A percentile compares a stretch with the other conserved stretches of the same genome.
phyloP scores from a whole-genome alignment of 2,113 vertebrate species.

The Microcebus tavaratra region DNA sequence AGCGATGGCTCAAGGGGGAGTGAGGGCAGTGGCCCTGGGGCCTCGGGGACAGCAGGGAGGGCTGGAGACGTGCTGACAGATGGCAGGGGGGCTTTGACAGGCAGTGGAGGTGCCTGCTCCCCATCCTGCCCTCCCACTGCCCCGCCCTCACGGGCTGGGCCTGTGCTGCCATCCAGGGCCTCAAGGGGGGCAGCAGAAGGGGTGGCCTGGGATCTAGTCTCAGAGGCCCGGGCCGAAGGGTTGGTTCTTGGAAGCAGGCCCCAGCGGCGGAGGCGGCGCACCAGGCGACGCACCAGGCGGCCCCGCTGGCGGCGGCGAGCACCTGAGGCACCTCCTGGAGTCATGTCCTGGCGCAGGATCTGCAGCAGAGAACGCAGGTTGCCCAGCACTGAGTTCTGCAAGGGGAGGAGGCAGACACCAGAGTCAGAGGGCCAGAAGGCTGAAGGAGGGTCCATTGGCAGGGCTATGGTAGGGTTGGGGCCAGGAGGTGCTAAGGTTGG shows the following conservation, averaged over 20 bases:
- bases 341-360: conserved; percentile 90
- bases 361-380: conserved; percentile 91
- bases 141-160: conserved; percentile 71
- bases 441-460: background rate
- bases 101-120: conserved; percentile 81
- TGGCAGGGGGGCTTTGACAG: conserved; percentile 82
- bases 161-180: conserved; percentile 71
- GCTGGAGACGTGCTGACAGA: conserved; percentile 62
- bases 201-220: conserved; percentile 69
- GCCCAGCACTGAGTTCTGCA: conserved; percentile 90
- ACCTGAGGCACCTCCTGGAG: conserved; percentile 71
- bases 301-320: conserved; percentile 86
- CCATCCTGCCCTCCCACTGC: conserved; percentile 83
- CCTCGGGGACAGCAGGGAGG: conserved; percentile 82
- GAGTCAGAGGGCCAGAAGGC: background rate
- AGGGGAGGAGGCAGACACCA: background rate
- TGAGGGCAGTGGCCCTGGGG: conserved; percentile 82
- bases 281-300: conserved; percentile 87
- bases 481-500: background rate
- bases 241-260: conserved; percentile 87
- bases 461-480: background rate
- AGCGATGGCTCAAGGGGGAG: conserved; percentile 70
- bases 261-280: conserved; percentile 91
- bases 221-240: conserved; percentile 76
- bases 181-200: conserved; percentile 72